Conservation (phyloP, 2,113 vertebrate species). For the Mixornis gularis region DNA sequence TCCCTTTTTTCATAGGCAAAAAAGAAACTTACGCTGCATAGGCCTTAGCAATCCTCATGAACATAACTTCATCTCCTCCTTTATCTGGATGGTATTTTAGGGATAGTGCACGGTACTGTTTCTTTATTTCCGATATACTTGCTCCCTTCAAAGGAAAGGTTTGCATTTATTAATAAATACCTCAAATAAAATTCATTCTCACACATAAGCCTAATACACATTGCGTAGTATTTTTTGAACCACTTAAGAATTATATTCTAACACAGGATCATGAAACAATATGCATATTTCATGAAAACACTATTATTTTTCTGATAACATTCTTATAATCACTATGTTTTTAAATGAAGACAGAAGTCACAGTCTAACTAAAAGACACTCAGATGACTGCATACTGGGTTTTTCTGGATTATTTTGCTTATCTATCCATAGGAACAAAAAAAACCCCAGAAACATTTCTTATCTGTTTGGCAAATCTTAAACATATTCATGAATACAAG, state of each 20-base stretch:
- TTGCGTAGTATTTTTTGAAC: neutral
- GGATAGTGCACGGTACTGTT: slow-evolving; percentile 89
- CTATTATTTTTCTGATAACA: neutral
- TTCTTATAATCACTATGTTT: neutral
- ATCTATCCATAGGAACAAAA: neutral
- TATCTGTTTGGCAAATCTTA: neutral
- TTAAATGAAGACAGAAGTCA: neutral
- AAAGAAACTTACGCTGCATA: slow-evolving; percentile 88
- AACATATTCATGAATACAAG: neutral
- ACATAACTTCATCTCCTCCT: slow-evolving; percentile 93
- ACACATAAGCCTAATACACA: neutral
- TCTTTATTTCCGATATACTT: slow-evolving; percentile 90
- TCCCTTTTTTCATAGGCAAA: neutral
- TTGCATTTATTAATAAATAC: neutral
- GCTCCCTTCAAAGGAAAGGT: slow-evolving; percentile 77
- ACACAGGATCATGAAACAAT: neutral
- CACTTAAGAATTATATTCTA: neutral
- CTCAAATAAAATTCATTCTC: neutral
- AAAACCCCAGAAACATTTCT: neutral
- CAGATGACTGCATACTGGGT: neutral
- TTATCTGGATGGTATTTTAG: slow-evolving; percentile 94
- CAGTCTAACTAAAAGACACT: neutral
- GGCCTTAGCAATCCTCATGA: slow-evolving; percentile 96
- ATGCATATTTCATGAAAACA: neutral
- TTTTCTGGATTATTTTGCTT: neutral